Percentiles rank a stretch among this genome's conserved stretches.
Conservation (phyloP, 2,797 vertebrate genomes). For the Oreonectes daqikongensis region DNA sequence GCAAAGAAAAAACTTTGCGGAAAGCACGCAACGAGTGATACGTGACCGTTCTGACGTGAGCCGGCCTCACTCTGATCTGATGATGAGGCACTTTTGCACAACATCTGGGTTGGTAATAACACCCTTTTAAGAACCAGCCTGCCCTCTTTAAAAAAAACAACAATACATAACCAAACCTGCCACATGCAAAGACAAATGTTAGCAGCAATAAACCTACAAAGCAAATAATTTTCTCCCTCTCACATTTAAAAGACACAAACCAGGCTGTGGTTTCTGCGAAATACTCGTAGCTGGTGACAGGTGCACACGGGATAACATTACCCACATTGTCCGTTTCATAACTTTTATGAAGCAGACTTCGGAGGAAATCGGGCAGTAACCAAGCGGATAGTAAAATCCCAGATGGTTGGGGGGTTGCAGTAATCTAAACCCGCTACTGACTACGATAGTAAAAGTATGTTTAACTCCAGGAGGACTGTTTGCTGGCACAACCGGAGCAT, state of each 20-base stretch:
- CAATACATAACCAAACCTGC: slow-evolving; percentile 41
- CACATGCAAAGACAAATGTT: slow-evolving; percentile 57
- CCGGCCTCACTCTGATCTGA: slow-evolving; percentile 35
- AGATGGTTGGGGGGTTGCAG: slow-evolving; percentile 42
- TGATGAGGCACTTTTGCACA: slow-evolving; percentile 35
- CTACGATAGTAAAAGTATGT: slow-evolving; percentile 49
- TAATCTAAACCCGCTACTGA: slow-evolving; percentile 49
- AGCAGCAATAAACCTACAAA: slow-evolving; percentile 73
- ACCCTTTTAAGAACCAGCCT: slow-evolving; percentile 9
- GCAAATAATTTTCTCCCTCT: slow-evolving; percentile 62
- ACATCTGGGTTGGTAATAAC: slow-evolving; percentile 32
- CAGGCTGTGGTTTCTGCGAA: slow-evolving; percentile 55
- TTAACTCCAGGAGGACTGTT: slow-evolving; percentile 35
- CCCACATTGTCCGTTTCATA: slow-evolving; percentile 35
- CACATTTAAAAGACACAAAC: slow-evolving; percentile 58
- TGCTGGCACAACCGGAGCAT: slow-evolving; percentile 47
- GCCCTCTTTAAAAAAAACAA: not conserved
- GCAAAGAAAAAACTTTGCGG: too few relatives aligned
- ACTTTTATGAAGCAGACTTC: slow-evolving; percentile 32
- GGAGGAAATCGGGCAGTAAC: slow-evolving; percentile 37
- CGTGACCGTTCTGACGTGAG: slow-evolving; percentile 28
- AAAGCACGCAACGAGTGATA: slow-evolving; percentile 35
- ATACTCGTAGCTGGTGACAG: slow-evolving; percentile 54
- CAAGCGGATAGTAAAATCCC: slow-evolving; percentile 42
- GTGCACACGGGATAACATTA: slow-evolving; percentile 36